phyloP scores from a whole-genome alignment of 2,888 invertebrate species.

The Linnaemya vulpina region DNA sequence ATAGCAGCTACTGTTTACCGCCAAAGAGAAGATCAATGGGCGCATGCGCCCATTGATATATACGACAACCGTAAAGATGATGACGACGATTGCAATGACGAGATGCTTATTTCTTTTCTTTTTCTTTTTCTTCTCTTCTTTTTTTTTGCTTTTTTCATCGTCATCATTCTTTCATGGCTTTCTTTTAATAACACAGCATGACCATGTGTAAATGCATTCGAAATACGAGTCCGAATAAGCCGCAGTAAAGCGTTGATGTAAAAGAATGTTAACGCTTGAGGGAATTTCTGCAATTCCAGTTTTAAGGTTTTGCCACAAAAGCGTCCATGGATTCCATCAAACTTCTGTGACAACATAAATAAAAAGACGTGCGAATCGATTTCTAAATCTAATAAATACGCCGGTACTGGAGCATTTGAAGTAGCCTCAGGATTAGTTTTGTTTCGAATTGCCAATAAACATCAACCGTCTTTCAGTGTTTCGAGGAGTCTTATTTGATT shows the following conservation, averaged over 20 bases:
- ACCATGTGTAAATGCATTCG: conserved; percentile 65
- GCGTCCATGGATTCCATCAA: no score
- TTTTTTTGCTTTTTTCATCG: conserved; percentile 40
- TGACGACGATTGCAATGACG: conserved; percentile 72
- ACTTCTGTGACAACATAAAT: neutral
- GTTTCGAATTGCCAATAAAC: no score
- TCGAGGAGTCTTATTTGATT: no score
- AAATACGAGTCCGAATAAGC: conserved; percentile 39
- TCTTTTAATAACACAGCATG: conserved; percentile 71
- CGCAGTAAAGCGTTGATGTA: conserved; percentile 24
- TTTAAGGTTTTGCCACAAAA: neutral
- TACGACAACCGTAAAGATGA: conserved; percentile 72
- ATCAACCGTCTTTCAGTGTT: no score
- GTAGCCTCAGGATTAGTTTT: no score
- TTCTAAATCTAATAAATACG: no score
- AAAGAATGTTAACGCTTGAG: conserved; percentile 48
- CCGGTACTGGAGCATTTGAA: neutral
- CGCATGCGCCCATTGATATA: conserved; percentile 73
- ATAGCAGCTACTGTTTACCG: conserved; percentile 72
- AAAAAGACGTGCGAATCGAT: no score
- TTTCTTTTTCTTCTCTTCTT: conserved; percentile 44
- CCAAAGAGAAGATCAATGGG: conserved; percentile 72
- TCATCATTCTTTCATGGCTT: conserved; percentile 61
- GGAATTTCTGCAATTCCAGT: neutral
- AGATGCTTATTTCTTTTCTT: conserved; percentile 62